Evolutionary conservation across 1,140 invertebrate species (phyloP), one percentile per base, ranked within the genome.

Genomic region (Pararge aegeria): DNA sequence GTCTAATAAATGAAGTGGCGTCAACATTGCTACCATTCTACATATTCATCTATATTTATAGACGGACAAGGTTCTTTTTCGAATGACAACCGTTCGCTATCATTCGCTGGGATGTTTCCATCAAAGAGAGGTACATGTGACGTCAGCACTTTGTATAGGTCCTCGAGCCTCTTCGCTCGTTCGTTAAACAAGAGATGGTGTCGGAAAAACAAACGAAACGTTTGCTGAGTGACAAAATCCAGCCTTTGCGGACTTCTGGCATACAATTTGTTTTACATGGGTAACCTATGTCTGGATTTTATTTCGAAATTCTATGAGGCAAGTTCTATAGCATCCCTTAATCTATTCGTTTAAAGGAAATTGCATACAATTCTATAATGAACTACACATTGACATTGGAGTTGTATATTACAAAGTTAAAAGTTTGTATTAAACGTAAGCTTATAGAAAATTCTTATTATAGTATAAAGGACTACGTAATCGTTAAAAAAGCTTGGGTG

Each of bases 101-200:
- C 34, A 38, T 27, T 27, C 27, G 27, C 27, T 15, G 48, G 34
- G 38, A 50, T 7, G 34, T 55, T 50, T 51, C 52, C 37, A 50
- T 63, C 55, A 63, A 57, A 60, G 57, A 52, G 40, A 13, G 20
- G 21, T 54, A 20, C 24, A 2, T 24, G 24, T 54, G 52, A 60
- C 56, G 48, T 52, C 49, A 58, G 52, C 38, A 27, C 34, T 56
- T 63, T 63, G 61, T 63, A n/a, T 29, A 63, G 61, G 54, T 52
- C 27, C 48, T 57, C 37, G 40, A 62, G 24, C 27, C 24, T 51
- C 44, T 37, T 27, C 42, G 16, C 44, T 37, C 55, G 34, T 44
- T 40, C 38, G 38, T 51, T 50, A 29, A 55, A 62, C 53, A 62
- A 62, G 53, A 56, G 54, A 42, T 37, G 19, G 30, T 30, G 15